Evolutionary conservation across 2,797 vertebrate species (phyloP).

Genomic region (Acipenser oxyrinchus): DNA sequence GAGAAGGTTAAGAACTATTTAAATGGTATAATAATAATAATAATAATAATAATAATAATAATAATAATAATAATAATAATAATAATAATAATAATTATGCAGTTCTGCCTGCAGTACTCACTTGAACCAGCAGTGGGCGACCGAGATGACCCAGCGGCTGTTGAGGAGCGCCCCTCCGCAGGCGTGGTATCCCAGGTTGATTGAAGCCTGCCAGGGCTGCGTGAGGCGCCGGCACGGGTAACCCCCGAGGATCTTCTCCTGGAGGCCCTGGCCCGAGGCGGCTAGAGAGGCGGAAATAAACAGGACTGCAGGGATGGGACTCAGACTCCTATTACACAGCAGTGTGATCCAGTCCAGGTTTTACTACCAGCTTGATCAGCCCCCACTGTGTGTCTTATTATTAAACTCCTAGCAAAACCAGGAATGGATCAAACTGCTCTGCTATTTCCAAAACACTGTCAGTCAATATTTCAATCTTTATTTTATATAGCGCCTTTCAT

Average conservation of each 20-base stretch:
- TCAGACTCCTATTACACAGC: too few relatives aligned
- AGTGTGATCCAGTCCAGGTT: too few relatives aligned
- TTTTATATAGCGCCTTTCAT: too few relatives aligned
- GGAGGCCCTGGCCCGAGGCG: neutral
- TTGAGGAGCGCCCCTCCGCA: slow-evolving; percentile 59
- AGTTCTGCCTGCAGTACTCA: neutral
- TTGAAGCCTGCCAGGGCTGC: slow-evolving; percentile 57
- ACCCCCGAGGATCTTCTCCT: neutral
- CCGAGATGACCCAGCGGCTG: slow-evolving; percentile 53
- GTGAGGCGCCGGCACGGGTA: slow-evolving; percentile 47
- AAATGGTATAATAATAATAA: neutral
- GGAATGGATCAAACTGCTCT: too few relatives aligned
- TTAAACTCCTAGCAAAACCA: too few relatives aligned
- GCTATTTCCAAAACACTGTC: too few relatives aligned
- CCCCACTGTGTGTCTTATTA: too few relatives aligned
- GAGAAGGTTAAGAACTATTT: too few relatives aligned
- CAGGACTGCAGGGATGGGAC: too few relatives aligned
- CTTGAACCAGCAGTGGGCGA: slow-evolving; percentile 25
- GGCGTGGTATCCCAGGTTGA: slow-evolving; percentile 27
- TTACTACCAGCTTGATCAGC: too few relatives aligned
- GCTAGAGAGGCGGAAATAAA: neutral
- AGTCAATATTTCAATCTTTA: too few relatives aligned
- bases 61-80: neutral
- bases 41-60: neutral
- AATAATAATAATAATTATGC: too few relatives aligned